Evolutionary conservation across 2,888 invertebrate genomes (phyloP).

Genomic region (Epistrophella euchroma): DNA sequence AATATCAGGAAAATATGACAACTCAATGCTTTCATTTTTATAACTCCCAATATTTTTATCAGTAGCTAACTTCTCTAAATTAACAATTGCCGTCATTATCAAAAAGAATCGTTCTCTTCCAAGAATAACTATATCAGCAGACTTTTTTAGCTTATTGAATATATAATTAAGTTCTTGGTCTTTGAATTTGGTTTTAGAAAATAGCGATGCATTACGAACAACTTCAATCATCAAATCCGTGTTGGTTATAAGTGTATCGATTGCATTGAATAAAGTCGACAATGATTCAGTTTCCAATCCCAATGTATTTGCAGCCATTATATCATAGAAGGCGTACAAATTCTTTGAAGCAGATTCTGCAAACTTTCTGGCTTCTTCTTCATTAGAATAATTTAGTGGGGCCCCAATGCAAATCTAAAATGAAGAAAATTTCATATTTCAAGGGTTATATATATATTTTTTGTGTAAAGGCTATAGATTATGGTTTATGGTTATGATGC

Average conservation of each 20-base stretch:
- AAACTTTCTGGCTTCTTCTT: conserved; percentile 26
- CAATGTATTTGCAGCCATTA: background rate
- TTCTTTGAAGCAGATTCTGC: background rate
- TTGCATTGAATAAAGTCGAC: background rate
- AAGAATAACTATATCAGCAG: background rate
- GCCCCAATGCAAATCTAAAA: conserved; percentile 18
- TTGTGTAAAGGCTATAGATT: too few species aligned
- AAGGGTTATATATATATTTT: too few species aligned
- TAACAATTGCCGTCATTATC: background rate
- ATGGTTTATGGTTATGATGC: too few species aligned
- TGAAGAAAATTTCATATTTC: background rate
- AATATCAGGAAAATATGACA: conserved; percentile 80
- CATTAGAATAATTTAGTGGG: conserved; percentile 13
- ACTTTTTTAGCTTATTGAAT: background rate
- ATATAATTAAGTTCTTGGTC: conserved; percentile 1
- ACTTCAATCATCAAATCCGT: background rate
- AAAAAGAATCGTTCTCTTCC: background rate
- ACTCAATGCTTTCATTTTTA: conserved; percentile 28
- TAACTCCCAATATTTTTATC: background rate
- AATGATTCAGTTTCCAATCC: background rate
- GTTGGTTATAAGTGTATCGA: background rate
- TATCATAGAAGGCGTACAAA: background rate
- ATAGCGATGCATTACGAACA: background rate
- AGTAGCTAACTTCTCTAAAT: background rate
- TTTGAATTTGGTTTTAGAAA: background rate